phyloP scores from a whole-genome alignment of 2,113 vertebrate species.

The Nothoprocta pentlandii region DNA sequence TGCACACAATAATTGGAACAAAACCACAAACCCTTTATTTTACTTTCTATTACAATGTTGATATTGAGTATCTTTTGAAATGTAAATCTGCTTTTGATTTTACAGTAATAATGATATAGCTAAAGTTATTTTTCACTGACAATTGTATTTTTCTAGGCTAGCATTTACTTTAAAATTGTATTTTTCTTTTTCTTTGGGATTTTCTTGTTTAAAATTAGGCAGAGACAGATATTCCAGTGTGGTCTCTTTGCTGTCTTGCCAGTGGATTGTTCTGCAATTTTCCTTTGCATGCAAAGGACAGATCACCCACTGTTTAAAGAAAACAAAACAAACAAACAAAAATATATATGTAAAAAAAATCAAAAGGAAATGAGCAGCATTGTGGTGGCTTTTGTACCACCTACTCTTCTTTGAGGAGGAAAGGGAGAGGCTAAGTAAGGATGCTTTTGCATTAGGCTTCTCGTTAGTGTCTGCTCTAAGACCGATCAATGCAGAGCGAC shows the following conservation, averaged over 20 bases:
- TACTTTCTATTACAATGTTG: slow-evolving; percentile 73
- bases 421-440: not conserved
- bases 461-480: not conserved
- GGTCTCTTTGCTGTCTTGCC: slow-evolving; percentile 23
- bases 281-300: not conserved
- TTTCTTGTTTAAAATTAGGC: not conserved
- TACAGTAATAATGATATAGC: slow-evolving; percentile 52
- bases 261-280: not conserved
- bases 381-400: not conserved
- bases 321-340: no score
- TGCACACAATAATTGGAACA: slow-evolving; percentile 72
- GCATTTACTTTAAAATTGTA: slow-evolving; percentile 36
- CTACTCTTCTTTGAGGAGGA: not conserved
- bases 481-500: not conserved
- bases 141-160: slow-evolving; percentile 62
- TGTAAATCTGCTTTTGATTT: slow-evolving; percentile 78
- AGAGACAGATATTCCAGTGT: not conserved
- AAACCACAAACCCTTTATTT: slow-evolving; percentile 74
- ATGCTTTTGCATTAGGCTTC: not conserved
- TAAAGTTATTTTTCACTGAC: slow-evolving; percentile 42
- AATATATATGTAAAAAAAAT: no score
- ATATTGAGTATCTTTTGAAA: slow-evolving; percentile 71
- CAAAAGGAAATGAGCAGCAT: accelerated
- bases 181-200: slow-evolving; percentile 2
- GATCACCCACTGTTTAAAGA: not conserved